Conservation (phyloP, 2,113 vertebrate species). For the Copsychus sechellarum region DNA sequence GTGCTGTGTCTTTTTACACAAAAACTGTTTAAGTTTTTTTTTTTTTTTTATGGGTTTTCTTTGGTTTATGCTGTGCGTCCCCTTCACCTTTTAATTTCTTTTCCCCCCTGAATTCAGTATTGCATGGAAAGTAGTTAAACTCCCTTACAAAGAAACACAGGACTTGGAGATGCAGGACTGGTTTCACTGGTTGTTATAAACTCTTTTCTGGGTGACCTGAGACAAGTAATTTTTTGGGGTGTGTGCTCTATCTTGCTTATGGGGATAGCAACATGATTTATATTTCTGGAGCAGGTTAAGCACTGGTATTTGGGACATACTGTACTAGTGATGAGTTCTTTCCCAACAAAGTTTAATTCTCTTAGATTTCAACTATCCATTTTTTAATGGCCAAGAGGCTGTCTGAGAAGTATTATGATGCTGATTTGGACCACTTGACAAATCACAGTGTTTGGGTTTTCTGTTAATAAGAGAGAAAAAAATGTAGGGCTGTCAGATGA, state of each 20-base stretch:
- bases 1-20: neutral
- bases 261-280: neutral
- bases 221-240: neutral
- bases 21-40: neutral
- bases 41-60: neutral
- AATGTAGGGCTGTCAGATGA: neutral
- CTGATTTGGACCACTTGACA: neutral
- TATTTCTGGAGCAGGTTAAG: neutral
- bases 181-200: neutral
- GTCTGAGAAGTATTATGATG: neutral
- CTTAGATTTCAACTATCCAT: neutral
- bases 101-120: neutral
- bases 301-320: neutral
- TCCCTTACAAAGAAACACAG: neutral
- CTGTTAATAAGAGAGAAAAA: neutral
- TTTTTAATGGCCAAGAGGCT: neutral
- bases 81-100: neutral
- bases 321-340: neutral
- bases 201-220: neutral
- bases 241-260: neutral
- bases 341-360: neutral
- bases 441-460: constrained; percentile 18
- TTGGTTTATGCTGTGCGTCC: neutral
- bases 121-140: neutral
- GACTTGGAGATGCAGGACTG: neutral